These are phyloP conservation scores for Ectropis crepuscularia DNA, from an alignment of 2,888 invertebrate genomes.

Conservation along the genomic window DNA sequence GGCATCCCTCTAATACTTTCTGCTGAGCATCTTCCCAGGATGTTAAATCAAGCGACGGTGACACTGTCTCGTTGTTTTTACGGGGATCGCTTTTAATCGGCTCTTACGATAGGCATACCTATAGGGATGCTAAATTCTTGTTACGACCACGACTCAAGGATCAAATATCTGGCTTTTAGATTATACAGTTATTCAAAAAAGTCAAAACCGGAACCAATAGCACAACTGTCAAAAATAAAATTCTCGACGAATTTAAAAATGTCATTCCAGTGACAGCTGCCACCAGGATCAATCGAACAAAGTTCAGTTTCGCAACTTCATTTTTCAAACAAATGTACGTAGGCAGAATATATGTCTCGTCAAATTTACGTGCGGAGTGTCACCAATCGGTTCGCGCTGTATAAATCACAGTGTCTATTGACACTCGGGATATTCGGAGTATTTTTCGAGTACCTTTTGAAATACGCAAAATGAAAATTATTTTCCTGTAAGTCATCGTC, in stretches of 20 bases:
- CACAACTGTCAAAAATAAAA: neutral
- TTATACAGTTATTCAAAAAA: neutral
- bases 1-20: too few relatives aligned
- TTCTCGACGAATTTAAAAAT: slow-evolving; percentile 1
- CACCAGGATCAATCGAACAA: slow-evolving; percentile 2
- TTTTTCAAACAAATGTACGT: slow-evolving; percentile 18
- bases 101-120: too few relatives aligned
- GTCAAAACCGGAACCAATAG: neutral
- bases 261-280: neutral
- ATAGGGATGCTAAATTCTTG: too few relatives aligned
- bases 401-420: slow-evolving; percentile 9
- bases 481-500: too few relatives aligned
- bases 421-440: neutral
- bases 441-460: neutral
- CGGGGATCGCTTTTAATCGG: too few relatives aligned
- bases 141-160: too few relatives aligned
- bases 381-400: slow-evolving; percentile 9
- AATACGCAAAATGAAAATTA: neutral
- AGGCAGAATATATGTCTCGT: slow-evolving; percentile 14
- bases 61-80: too few relatives aligned
- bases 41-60: too few relatives aligned
- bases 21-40: too few relatives aligned
- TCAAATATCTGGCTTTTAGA: neutral
- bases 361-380: slow-evolving; percentile 21
- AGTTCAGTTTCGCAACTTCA: slow-evolving; percentile 16